A percentile compares a stretch with the other conserved stretches of the same genome.
Conservation (phyloP, 2,888 invertebrate genomes). For the Hedya salicella region DNA sequence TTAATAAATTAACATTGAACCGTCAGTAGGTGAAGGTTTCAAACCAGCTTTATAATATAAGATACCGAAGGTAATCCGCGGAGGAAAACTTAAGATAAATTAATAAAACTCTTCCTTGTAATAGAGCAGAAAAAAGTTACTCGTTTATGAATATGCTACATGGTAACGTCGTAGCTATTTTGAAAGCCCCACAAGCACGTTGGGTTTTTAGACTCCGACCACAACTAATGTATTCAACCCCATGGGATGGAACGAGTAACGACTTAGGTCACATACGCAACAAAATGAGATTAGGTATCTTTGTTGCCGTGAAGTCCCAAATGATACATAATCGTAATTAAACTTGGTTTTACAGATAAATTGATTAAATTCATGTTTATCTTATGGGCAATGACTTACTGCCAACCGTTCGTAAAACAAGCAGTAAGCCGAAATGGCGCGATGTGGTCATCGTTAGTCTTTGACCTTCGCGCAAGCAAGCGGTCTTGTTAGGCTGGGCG, state of each 20-base stretch:
- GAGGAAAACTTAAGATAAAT: not conserved
- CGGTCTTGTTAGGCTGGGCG: constrained; percentile 50
- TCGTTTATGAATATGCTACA: not conserved
- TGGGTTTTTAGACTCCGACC: not conserved
- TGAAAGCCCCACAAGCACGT: not conserved
- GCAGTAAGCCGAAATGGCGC: constrained; percentile 52
- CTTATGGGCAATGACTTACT: constrained; percentile 41
- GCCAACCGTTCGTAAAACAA: constrained; percentile 40
- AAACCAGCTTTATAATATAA: not conserved
- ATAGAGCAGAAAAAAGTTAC: not conserved
- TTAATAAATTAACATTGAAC: not conserved
- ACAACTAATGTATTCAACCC: constrained; percentile 2
- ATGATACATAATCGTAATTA: no score
- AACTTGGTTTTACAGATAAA: no score
- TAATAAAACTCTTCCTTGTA: no score
- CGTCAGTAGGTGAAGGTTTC: constrained; percentile 8
- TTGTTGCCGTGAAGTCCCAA: no score
- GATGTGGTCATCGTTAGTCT: constrained; percentile 64
- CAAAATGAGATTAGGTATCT: no score
- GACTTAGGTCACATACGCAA: not conserved
- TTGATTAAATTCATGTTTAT: constrained; percentile 20
- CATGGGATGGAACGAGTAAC: not conserved
- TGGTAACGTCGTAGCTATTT: not conserved
- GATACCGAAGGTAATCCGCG: not conserved
- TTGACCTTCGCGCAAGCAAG: constrained; percentile 58